phyloP scores from a whole-genome alignment of 35 echinoderm and acorn worm species.

The Ptychodera flava region DNA sequence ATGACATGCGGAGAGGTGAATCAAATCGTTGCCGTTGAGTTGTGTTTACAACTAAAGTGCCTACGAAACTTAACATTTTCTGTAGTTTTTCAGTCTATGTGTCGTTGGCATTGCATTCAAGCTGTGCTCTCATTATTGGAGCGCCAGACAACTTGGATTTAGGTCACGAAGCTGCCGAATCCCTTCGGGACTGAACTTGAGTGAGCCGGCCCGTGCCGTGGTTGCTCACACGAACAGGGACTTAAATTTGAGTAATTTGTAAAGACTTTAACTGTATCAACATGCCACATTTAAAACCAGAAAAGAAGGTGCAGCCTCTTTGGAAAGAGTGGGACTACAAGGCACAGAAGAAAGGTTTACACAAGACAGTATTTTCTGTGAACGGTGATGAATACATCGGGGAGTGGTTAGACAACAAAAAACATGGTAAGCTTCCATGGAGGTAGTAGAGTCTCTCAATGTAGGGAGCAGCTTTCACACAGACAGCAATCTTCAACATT shows the following conservation, averaged over 20 bases:
- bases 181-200: neutral
- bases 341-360: slow-evolving; percentile 91
- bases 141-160: neutral
- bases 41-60: neutral
- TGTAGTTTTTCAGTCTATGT: neutral
- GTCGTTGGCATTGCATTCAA: neutral
- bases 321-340: slow-evolving; percentile 99
- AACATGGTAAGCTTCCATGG: slow-evolving; percentile 85
- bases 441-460: no score
- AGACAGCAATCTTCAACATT: no score
- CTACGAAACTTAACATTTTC: neutral
- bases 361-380: slow-evolving; percentile 86
- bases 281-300: slow-evolving; percentile 85
- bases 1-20: neutral
- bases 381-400: slow-evolving; percentile 98
- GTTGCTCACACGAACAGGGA: neutral
- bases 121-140: neutral
- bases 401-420: slow-evolving; percentile 99
- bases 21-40: neutral
- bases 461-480: no score
- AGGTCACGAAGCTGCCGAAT: neutral
- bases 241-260: neutral
- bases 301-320: slow-evolving; percentile 76
- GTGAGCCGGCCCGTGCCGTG: neutral
- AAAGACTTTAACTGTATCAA: neutral